Evolutionary conservation across 2,888 invertebrate genomes (phyloP).

Genomic region (Linnaemya vulpina): DNA sequence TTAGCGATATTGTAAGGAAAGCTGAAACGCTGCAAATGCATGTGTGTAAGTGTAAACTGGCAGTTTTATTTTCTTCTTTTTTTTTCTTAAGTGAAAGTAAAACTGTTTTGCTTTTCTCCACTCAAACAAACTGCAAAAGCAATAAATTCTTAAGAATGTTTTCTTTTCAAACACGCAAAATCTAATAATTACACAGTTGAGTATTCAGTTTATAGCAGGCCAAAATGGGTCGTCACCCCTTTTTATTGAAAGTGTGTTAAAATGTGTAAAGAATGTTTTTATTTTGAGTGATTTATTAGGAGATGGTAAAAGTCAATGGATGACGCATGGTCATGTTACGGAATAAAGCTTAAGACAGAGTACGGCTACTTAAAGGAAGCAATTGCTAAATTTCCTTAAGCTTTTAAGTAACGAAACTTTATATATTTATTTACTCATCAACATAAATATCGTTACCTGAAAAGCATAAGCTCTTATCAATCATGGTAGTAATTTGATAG

Average conservation of each 20-base stretch:
- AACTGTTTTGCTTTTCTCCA: constrained; percentile 55
- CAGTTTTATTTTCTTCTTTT: constrained; percentile 17
- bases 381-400: neutral
- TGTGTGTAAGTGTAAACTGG: constrained; percentile 29
- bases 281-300: neutral
- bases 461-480: too few relatives aligned
- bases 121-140: constrained; percentile 42
- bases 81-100: constrained; percentile 66
- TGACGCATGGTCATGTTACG: constrained; percentile 16
- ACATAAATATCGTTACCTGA: too few relatives aligned
- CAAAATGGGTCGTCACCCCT: constrained; percentile 31
- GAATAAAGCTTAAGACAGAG: neutral
- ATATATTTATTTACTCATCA: too few relatives aligned
- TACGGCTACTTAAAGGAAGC: neutral
- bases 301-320: constrained; percentile 9
- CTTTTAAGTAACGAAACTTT: too few relatives aligned
- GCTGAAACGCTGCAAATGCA: neutral
- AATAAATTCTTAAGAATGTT: constrained; percentile 40
- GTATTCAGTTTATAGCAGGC: neutral
- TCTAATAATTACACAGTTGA: constrained; percentile 70
- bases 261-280: neutral
- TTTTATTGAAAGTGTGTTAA: constrained; percentile 20
- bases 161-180: constrained; percentile 71
- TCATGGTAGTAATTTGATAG: too few relatives aligned
- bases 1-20: neutral